Conservation (phyloP, 2,113 vertebrate species). For the Clupea harengus region DNA sequence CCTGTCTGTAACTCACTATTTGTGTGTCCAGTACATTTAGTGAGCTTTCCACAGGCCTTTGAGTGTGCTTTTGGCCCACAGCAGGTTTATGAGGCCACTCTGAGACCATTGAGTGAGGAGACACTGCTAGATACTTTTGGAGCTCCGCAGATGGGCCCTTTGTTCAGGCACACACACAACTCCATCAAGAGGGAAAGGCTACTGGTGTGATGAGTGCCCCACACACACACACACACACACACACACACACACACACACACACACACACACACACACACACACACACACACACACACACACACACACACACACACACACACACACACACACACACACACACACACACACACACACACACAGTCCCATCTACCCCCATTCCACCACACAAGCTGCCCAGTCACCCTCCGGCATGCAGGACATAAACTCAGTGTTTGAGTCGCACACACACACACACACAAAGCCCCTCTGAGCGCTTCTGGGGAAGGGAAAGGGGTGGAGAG, state of each 20-base stretch:
- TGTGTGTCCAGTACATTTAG: background rate
- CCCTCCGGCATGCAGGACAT: slow-evolving; percentile 22
- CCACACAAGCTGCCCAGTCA: slow-evolving; percentile 26
- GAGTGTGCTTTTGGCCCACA: background rate
- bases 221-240: slow-evolving; percentile 9
- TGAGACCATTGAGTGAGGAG: background rate
- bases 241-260: no score
- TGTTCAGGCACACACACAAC: background rate
- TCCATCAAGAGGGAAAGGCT: background rate
- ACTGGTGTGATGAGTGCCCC: background rate
- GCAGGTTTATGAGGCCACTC: background rate
- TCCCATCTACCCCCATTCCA: slow-evolving; percentile 20
- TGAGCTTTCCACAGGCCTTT: background rate
- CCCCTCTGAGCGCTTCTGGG: background rate
- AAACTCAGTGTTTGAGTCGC: slow-evolving; percentile 29
- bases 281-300: background rate
- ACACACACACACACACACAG: background rate
- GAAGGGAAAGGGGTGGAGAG: background rate
- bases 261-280: background rate
- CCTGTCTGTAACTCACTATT: background rate
- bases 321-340: background rate
- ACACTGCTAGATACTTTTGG: background rate
- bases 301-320: background rate
- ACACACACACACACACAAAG: slow-evolving; percentile 28
- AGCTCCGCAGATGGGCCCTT: slow-evolving; percentile 23